A percentile compares a stretch with the other conserved stretches of the same genome.
phyloP scores from a whole-genome alignment of 2,888 invertebrate genomes.

The Bimastos eiseni region DNA sequence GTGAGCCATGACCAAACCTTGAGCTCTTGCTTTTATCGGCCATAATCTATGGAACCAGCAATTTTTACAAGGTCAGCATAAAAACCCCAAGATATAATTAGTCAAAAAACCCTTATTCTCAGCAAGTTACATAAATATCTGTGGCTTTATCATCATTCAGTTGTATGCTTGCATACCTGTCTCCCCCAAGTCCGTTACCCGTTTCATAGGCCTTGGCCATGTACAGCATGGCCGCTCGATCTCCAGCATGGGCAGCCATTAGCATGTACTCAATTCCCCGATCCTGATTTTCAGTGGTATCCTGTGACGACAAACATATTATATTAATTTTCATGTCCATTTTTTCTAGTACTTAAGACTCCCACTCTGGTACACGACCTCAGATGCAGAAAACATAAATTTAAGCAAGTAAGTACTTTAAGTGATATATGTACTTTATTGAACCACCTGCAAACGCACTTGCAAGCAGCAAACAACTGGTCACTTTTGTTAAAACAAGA shows the following conservation, averaged over 20 bases:
- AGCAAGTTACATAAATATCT: not conserved
- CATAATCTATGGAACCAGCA: no score
- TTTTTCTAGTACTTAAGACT: not conserved
- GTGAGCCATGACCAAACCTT: no score
- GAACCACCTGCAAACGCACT: no score
- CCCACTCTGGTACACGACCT: not conserved
- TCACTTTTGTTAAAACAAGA: not conserved
- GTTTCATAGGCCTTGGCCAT: slow-evolving; percentile 65
- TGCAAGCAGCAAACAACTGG: not conserved
- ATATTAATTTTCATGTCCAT: not conserved
- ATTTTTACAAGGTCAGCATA: no score
- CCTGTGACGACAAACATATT: slow-evolving; percentile 40
- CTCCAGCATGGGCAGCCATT: slow-evolving; percentile 65
- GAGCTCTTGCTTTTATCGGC: no score
- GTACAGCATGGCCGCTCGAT: slow-evolving; percentile 65
- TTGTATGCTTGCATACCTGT: slow-evolving; percentile 48
- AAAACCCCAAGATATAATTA: no score
- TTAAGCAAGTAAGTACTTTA: no score
- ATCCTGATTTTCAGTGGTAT: slow-evolving; percentile 55
- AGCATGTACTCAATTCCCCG: slow-evolving; percentile 62
- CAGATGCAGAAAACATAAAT: not conserved
- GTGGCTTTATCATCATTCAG: not conserved
- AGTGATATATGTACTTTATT: no score
- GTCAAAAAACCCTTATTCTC: no score
- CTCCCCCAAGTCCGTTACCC: slow-evolving; percentile 51